Base-by-base conservation (phyloP, 2,888 invertebrate genomes). In the Megamerina dolium region DNA sequence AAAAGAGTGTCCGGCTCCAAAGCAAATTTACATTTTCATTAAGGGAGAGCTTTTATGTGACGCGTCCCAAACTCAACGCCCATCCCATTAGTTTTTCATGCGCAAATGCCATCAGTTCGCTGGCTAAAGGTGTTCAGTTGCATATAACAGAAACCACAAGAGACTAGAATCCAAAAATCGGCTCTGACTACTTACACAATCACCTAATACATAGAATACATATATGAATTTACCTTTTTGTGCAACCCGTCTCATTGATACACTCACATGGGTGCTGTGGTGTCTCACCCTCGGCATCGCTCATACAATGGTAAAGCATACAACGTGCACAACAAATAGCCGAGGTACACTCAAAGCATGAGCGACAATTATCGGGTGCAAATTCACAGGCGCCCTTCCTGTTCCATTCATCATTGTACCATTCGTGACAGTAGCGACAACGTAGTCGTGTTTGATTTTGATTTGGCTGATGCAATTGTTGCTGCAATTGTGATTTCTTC, bases 271-370 rank as follows among this genome's bases (percentile, higher is more conserved):
- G 91, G 64, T 86, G 88, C 63, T 83, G 80, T 41, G 81, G 80
- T 67, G 85, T 87, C 58, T 93, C 91, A 2, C 90, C 92, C 64
- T 93, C 93, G 2, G 87, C 80, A 71, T 92, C 91, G 53, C 88
- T 80, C 81, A 90, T 86, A 72, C 94, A 94, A 75, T 94, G 93
- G 75, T 93, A 94, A 61, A 92, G 76, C 81, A 93, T 82, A 60
- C 91, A 87, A 74, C 80, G 84, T 14, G 93, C 91, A 70, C 91
- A 89, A 54, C 82, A 79, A 62, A 94, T 83, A 67, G 94, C 93
- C 36, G 87, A 82, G 34, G 89, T 80, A 43, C 79, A 77, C 67
- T 92, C 85, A 59, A 94, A 85, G 59, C 88, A 85, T 19, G 82
- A 77, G 53, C 79, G 80, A 64, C 85, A 81, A 60, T 82, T 79